Evolutionary conservation across 2,113 vertebrate genomes (phyloP).

Genomic region (Leuciscus idus): DNA sequence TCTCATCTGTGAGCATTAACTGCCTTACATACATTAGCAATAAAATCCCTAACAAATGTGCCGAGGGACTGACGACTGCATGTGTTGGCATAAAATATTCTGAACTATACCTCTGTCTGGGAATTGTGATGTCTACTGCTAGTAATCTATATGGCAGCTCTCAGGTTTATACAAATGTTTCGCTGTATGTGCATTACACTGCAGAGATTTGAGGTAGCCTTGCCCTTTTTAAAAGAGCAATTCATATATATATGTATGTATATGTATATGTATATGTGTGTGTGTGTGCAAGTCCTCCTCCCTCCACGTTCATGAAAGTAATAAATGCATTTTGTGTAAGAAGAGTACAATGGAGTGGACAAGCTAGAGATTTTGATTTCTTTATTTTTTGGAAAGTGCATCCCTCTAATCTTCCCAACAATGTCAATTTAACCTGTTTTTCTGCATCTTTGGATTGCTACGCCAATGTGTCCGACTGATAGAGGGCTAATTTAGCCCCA

Average conservation of each 20-base stretch:
- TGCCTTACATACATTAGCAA: constrained; percentile 60
- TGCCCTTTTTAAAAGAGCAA: constrained; percentile 5
- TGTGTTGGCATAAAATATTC: constrained; percentile 50
- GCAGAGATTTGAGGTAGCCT: constrained; percentile 10
- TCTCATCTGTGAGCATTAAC: constrained; percentile 61
- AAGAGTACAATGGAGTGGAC: constrained; percentile 59
- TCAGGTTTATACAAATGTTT: constrained; percentile 20
- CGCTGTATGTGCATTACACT: constrained; percentile 9
- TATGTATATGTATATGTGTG: no score
- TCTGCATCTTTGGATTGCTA: constrained; percentile 63
- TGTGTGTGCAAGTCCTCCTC: constrained; percentile 38
- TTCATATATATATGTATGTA: background rate
- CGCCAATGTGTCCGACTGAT: constrained; percentile 63
- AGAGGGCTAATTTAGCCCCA: constrained; percentile 63
- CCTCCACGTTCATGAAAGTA: constrained; percentile 62
- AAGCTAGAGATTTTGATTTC: constrained; percentile 63
- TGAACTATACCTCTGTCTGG: background rate
- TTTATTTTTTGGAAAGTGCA: constrained; percentile 55
- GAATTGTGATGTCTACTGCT: constrained; percentile 12
- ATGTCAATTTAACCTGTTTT: constrained; percentile 66
- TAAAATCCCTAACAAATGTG: constrained; percentile 50
- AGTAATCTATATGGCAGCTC: background rate
- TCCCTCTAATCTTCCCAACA: constrained; percentile 62
- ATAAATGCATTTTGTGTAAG: constrained; percentile 65
- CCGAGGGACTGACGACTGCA: constrained; percentile 39